These are phyloP conservation scores for Lissocephala sabroskyi DNA, from an alignment of 2,888 invertebrate genomes.

Conservation along the genomic window DNA sequence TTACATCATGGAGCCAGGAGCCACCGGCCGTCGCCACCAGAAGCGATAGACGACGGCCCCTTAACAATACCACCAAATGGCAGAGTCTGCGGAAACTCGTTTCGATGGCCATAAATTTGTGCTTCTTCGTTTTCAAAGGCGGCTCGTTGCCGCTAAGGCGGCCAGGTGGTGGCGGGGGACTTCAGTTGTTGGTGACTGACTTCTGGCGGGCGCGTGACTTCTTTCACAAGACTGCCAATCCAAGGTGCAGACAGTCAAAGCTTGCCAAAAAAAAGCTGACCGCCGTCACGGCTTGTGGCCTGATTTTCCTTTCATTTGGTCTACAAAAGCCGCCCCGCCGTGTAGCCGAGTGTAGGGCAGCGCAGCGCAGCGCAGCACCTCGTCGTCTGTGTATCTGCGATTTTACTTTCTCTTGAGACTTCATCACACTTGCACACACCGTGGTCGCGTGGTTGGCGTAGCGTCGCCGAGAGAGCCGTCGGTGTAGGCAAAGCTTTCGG, in stretches of 20 bases:
- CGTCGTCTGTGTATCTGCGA: background rate
- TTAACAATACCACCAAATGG: background rate
- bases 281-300: conserved; percentile 47
- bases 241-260: conserved; percentile 15
- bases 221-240: conserved; percentile 58
- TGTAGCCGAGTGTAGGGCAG: conserved; percentile 46
- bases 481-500: conserved; percentile 4
- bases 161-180: no score
- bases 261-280: conserved; percentile 51
- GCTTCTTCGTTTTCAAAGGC: conserved; percentile 46
- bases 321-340: conserved; percentile 33
- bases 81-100: conserved; percentile 38
- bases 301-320: conserved; percentile 60
- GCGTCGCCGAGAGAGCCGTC: background rate
- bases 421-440: conserved; percentile 9
- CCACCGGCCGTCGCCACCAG: background rate
- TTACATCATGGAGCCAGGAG: background rate
- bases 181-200: conserved; percentile 22
- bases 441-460: conserved; percentile 8
- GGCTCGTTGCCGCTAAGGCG: no score
- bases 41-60: conserved; percentile 11
- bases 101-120: conserved; percentile 56
- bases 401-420: background rate
- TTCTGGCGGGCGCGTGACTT: conserved; percentile 65
- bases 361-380: no score